phyloP scores from a whole-genome alignment of 2,888 invertebrate genomes.

The Hirudinaria manillensis region DNA sequence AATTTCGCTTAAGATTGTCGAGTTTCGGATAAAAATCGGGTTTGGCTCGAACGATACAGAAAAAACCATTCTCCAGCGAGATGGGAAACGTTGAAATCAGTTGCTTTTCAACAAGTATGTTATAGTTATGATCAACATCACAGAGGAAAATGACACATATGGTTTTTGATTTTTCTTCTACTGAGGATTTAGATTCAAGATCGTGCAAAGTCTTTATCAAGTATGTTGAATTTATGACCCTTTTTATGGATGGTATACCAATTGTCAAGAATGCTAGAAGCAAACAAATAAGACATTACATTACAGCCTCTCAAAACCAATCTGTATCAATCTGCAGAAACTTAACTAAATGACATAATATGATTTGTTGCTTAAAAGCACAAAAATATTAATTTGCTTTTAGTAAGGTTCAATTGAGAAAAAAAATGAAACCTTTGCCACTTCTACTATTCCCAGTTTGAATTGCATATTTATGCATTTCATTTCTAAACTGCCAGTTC shows the following conservation, averaged over 20 bases:
- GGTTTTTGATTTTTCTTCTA: slow-evolving; percentile 44
- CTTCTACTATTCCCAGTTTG: background rate
- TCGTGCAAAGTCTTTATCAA: slow-evolving; percentile 51
- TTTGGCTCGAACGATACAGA: slow-evolving; percentile 48
- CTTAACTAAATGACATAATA: too few relatives aligned
- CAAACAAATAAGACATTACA: slow-evolving; percentile 2
- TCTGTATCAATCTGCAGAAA: too few relatives aligned
- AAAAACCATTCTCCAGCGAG: slow-evolving; percentile 48
- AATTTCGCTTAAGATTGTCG: slow-evolving; percentile 45
- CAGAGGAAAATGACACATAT: slow-evolving; percentile 52
- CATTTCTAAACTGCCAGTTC: background rate
- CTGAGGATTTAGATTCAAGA: slow-evolving; percentile 48
- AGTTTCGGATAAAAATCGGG: slow-evolving; percentile 44
- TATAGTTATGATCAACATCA: slow-evolving; percentile 47
- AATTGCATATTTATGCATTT: background rate
- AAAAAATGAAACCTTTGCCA: background rate
- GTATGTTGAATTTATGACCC: slow-evolving; percentile 49
- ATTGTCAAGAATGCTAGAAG: slow-evolving; percentile 51
- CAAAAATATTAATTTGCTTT: too few relatives aligned
- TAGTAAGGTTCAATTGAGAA: too few relatives aligned
- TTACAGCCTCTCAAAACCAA: slow-evolving; percentile 2
- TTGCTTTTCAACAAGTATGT: slow-evolving; percentile 36
- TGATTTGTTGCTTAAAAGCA: too few relatives aligned
- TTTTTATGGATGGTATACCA: slow-evolving; percentile 53
- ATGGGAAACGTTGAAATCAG: slow-evolving; percentile 40